A percentile compares a stretch with the other conserved stretches of the same genome.
Evolutionary conservation across 1,140 invertebrate species (phyloP).

Genomic region (Eciton burchellii): DNA sequence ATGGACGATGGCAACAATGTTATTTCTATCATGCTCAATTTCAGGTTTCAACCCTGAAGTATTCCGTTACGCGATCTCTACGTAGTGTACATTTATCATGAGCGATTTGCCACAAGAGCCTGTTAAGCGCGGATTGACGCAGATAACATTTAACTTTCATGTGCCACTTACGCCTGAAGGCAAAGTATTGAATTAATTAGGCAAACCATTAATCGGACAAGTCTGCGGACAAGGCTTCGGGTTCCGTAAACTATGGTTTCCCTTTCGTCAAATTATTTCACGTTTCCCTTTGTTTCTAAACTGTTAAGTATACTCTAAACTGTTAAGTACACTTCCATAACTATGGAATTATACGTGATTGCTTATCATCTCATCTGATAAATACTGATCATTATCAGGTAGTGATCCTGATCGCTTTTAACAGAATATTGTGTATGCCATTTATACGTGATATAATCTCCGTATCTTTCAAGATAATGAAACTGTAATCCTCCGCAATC

Average conservation of each 20-base stretch:
- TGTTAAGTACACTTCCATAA: neutral
- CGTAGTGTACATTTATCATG: neutral
- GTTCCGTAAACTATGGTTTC: neutral
- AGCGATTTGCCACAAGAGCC: neutral
- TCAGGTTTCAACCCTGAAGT: constrained; percentile 57
- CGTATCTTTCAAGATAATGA: neutral
- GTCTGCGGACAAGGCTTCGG: neutral
- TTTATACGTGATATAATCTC: neutral
- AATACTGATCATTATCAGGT: neutral
- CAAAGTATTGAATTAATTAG: neutral
- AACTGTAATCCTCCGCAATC: neutral
- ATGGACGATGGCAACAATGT: constrained; percentile 29
- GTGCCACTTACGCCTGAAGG: neutral
- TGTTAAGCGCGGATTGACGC: neutral
- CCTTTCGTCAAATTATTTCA: neutral
- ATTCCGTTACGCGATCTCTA: constrained; percentile 42
- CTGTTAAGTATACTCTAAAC: neutral
- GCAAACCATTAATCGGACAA: neutral
- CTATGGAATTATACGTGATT: neutral
- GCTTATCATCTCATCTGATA: neutral
- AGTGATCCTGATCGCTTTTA: neutral
- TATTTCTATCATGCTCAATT: too few relatives aligned
- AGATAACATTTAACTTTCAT: constrained; percentile 26
- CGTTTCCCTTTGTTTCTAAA: neutral
- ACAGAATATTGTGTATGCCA: neutral